These are phyloP conservation scores for Carposina sasakii DNA, from an alignment of 1,140 invertebrate species.

Conservation along the genomic window DNA sequence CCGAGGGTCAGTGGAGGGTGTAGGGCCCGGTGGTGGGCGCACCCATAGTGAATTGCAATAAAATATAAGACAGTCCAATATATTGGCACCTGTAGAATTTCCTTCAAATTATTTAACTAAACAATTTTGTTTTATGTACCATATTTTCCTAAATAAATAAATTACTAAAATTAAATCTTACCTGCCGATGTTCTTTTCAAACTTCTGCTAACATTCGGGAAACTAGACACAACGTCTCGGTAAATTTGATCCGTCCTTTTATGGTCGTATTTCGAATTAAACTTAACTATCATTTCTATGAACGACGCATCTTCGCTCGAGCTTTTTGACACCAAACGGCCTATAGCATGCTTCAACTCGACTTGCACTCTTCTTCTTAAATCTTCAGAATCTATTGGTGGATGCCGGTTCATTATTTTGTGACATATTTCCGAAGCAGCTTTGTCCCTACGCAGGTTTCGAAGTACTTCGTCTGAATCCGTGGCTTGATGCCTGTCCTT, in stretches of 20 bases:
- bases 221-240: conserved; percentile 35
- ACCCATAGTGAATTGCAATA: too few species aligned
- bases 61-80: too few species aligned
- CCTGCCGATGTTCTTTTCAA: conserved; percentile 38
- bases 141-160: too few species aligned
- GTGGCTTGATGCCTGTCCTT: too few species aligned
- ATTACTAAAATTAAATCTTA: conserved; percentile 33
- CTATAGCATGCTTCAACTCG: conserved; percentile 33
- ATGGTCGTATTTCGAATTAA: conserved; percentile 34
- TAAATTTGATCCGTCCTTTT: conserved; percentile 45
- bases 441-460: too few species aligned
- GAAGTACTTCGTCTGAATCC: too few species aligned
- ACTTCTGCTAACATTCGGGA: conserved; percentile 34
- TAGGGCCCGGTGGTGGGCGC: too few species aligned
- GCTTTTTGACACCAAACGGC: conserved; percentile 35
- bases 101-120: too few species aligned
- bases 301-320: conserved; percentile 48
- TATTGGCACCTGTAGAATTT: too few species aligned
- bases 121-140: too few species aligned
- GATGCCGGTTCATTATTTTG: conserved; percentile 32
- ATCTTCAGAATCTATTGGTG: conserved; percentile 14
- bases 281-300: conserved; percentile 52
- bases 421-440: conserved; percentile 42
- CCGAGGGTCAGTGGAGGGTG: too few species aligned
- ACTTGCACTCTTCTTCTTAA: conserved; percentile 25